Evolutionary conservation across 2,113 vertebrate genomes (phyloP).

Genomic region (Zosterops borbonicus): DNA sequence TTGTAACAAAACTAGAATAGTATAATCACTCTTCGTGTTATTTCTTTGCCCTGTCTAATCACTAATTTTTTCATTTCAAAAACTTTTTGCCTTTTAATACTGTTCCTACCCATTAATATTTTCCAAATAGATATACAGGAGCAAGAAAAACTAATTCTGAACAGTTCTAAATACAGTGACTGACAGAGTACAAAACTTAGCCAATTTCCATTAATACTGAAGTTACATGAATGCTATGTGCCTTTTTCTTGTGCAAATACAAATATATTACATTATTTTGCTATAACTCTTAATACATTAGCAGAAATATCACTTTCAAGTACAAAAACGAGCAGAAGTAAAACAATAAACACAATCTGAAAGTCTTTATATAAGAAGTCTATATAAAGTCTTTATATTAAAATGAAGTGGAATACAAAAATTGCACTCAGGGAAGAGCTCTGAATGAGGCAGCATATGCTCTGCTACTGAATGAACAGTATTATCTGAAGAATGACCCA

Average conservation of each 20-base stretch:
- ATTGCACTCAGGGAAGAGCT: not conserved
- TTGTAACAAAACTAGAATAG: not conserved
- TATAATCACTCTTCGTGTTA: not conserved
- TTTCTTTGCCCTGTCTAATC: not conserved
- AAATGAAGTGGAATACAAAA: not conserved
- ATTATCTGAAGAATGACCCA: not conserved
- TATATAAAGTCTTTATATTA: not conserved
- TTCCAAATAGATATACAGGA: not conserved
- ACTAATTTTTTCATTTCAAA: not conserved
- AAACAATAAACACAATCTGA: not conserved
- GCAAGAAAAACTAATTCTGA: not conserved
- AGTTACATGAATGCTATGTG: not conserved
- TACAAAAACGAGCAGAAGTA: not conserved
- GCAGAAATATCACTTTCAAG: not conserved
- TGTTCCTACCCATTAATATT: not conserved
- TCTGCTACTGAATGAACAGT: not conserved
- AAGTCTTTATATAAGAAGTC: not conserved
- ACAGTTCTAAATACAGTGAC: not conserved
- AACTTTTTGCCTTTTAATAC: not conserved
- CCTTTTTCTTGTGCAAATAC: not conserved
- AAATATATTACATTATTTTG: not conserved
- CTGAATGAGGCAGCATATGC: not conserved
- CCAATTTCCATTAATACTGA: not conserved
- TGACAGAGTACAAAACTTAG: not conserved
- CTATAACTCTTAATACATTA: not conserved